phyloP scores from a whole-genome alignment of 2,888 invertebrate species.

The Micoletzkya japonica region DNA sequence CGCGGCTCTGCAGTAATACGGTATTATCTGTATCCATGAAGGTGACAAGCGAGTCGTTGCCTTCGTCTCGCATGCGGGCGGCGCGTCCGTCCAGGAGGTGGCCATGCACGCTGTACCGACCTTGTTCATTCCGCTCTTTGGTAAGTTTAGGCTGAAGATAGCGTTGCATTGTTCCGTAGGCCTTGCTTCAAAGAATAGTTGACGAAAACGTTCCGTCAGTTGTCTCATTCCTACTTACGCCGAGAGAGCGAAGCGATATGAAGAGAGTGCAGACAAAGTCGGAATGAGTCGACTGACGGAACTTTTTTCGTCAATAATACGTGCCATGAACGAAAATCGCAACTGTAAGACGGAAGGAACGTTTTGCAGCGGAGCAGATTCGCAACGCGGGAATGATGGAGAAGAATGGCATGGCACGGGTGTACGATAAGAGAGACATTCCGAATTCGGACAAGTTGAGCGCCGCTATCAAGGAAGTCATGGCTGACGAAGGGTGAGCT shows the following conservation, averaged over 20 bases:
- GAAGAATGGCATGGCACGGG: constrained; percentile 8
- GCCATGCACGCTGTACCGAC: constrained; percentile 10
- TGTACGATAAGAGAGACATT: constrained; percentile 3
- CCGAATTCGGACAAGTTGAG: constrained; percentile 8
- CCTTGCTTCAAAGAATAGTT: no score
- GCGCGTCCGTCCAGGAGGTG: constrained; percentile 1
- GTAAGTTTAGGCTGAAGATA: no score
- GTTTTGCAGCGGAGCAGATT: constrained; percentile 21
- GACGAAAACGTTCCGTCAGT: no score
- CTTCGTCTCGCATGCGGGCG: constrained; percentile 26
- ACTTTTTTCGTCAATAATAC: no score
- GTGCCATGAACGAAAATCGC: no score
- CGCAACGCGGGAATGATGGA: constrained; percentile 8
- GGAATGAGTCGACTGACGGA: no score
- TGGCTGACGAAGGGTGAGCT: constrained; percentile 1
- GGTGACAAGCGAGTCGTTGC: constrained; percentile 16
- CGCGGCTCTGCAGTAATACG: no score
- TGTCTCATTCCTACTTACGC: no score
- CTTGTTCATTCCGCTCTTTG: constrained; percentile 15
- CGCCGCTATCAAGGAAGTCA: background rate
- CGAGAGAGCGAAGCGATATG: no score
- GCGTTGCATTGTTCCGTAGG: no score
- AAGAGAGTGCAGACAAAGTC: no score
- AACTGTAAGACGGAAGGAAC: no score
- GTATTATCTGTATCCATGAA: background rate